Percentiles rank a stretch among this genome's conserved stretches.
Evolutionary conservation across 2,113 vertebrate species (phyloP).

Genomic region (Clupea harengus): DNA sequence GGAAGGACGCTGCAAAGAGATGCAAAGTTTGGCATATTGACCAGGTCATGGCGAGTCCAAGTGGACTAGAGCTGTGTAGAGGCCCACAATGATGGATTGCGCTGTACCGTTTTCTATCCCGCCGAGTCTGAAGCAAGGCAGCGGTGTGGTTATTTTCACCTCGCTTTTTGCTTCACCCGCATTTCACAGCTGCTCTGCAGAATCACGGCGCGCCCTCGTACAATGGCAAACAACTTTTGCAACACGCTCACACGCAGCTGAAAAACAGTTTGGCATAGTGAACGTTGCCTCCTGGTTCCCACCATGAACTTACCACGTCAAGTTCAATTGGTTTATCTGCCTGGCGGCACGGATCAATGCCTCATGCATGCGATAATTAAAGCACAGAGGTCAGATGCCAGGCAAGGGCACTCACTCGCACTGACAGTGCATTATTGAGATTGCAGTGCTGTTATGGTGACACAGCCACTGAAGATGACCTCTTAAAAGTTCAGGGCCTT

Average conservation of each 20-base stretch:
- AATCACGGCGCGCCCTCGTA: background rate
- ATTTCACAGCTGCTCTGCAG: background rate
- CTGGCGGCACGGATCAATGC: background rate
- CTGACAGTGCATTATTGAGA: background rate
- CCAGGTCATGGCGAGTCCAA: background rate
- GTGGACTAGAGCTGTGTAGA: background rate
- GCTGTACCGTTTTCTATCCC: background rate
- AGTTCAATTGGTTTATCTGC: background rate
- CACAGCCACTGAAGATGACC: background rate
- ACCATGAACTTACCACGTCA: background rate
- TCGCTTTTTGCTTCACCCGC: background rate
- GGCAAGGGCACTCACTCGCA: background rate
- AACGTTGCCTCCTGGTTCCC: background rate
- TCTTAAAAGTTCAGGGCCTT: background rate
- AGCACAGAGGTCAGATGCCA: background rate
- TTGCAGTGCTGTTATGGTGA: background rate
- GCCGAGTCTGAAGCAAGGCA: too few relatives aligned
- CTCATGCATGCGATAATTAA: background rate
- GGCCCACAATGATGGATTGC: background rate
- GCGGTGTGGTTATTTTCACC: background rate
- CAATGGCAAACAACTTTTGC: too few relatives aligned
- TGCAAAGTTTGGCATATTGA: background rate
- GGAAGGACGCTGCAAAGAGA: background rate
- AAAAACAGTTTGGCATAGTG: too few relatives aligned
- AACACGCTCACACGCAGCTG: too few relatives aligned